Percentiles rank a stretch among this genome's conserved stretches.
Evolutionary conservation across 2,797 vertebrate genomes (phyloP).

Genomic region (Karalla daura): DNA sequence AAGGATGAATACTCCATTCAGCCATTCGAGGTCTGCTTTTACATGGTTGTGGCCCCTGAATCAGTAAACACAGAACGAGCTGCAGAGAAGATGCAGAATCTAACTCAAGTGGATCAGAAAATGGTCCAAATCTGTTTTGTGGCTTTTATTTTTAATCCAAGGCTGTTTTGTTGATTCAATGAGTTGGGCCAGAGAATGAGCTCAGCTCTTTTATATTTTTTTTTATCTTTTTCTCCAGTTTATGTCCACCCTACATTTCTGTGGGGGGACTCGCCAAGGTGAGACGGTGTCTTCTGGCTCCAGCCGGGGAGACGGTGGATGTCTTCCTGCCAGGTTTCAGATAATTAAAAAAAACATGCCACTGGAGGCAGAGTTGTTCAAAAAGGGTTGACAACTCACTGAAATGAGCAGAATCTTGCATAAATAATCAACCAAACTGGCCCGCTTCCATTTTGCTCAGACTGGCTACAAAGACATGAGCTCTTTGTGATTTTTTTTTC

Average conservation of each 20-base stretch:
- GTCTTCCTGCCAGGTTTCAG: conserved; percentile 33
- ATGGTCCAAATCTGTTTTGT: background rate
- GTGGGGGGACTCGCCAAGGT: conserved; percentile 20
- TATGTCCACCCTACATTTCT: background rate
- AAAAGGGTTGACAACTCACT: background rate
- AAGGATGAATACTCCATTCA: too few relatives aligned
- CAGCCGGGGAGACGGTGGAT: background rate
- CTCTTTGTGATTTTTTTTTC: background rate
- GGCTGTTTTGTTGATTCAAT: conserved; percentile 25
- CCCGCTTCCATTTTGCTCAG: background rate
- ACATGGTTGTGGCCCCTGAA: conserved; percentile 3
- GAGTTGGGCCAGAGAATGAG: conserved; percentile 16
- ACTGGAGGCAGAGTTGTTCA: conserved; percentile 6
- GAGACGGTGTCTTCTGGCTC: conserved; percentile 18
- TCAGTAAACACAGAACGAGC: background rate
- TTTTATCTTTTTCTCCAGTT: background rate
- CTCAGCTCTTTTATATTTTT: background rate
- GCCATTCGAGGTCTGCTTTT: too few relatives aligned
- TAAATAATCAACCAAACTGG: conserved; percentile 6
- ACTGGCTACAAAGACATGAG: background rate
- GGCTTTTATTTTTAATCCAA: conserved; percentile 28
- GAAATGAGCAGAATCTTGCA: conserved; percentile 9
- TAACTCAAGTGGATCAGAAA: background rate
- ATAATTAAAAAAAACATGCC: background rate
- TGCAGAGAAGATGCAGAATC: background rate